phyloP scores from a whole-genome alignment of 2,888 invertebrate species.

The Meganola albula region DNA sequence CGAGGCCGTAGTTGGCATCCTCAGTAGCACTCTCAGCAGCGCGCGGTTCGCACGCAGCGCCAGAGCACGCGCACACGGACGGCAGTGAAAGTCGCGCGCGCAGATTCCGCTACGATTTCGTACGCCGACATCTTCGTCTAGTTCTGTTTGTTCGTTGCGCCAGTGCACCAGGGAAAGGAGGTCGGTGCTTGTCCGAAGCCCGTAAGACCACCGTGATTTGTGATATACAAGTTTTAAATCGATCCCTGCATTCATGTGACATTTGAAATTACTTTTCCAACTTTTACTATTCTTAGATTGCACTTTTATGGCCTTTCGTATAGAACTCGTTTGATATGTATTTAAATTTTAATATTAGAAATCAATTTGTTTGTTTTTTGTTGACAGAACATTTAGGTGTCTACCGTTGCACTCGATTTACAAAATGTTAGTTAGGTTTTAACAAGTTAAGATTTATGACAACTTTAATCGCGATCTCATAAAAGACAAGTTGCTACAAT shows the following conservation, averaged over 20 bases:
- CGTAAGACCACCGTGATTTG: slow-evolving; percentile 56
- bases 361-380: too few relatives aligned
- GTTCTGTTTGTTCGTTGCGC: slow-evolving; percentile 73
- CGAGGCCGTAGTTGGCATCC: slow-evolving; percentile 28
- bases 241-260: slow-evolving; percentile 54
- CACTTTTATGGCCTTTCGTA: background rate
- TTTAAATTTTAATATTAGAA: background rate
- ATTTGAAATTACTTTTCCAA: slow-evolving; percentile 29
- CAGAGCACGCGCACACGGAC: slow-evolving; percentile 45
- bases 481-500: too few relatives aligned
- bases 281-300: background rate
- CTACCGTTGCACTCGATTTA: too few relatives aligned
- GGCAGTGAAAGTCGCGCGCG: slow-evolving; percentile 72
- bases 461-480: too few relatives aligned
- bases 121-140: slow-evolving; percentile 69
- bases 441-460: too few relatives aligned
- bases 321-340: background rate
- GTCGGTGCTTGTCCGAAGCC: slow-evolving; percentile 60
- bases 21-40: slow-evolving; percentile 61
- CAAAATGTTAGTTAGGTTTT: too few relatives aligned
- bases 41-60: slow-evolving; percentile 60
- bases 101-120: slow-evolving; percentile 64
- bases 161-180: slow-evolving; percentile 74
- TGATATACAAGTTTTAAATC: slow-evolving; percentile 39
- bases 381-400: too few relatives aligned